Evolutionary conservation across 2,797 vertebrate genomes (phyloP), one percentile per base, ranked within the genome.

Genomic region (Sternarchorhynchus goeldii): DNA sequence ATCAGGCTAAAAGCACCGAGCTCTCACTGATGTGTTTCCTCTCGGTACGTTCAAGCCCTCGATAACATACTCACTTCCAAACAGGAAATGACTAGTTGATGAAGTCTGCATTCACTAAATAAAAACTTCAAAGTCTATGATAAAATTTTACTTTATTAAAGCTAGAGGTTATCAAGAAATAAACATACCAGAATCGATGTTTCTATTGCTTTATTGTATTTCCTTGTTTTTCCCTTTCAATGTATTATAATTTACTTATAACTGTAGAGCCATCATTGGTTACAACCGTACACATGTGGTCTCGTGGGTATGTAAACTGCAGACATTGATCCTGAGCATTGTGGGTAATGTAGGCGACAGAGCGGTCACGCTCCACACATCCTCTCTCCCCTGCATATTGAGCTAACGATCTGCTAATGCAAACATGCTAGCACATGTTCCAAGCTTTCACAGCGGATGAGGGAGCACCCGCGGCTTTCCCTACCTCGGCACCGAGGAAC

Each of bases 401-500:
- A 69, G 25, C 25, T 25, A 25, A 25, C 25, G 25, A 25, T 25
- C 25, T 25, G 25, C 25, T 25, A 25, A 25, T 1, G 25, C 25
- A 25, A 0, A 25, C 25, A 25, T 25, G 25, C 25, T 25, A 25
- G 25, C 25, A 25, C 25, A 25, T 25, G 25, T 25, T 25, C 25
- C 25, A 25, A 25, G 36, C 36, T 45, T 74, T 76, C 68, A 69
- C 53, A 34, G 20, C 68, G 57, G 74, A 74, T 34, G 73, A 75
- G 67, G 66, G 56, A 83, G 66, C 76, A 79, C 64, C 18, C 45
- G 8, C 45, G 10, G 45, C 12, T 50, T 12, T 60, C 83, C 93
- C 92, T 93, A 97, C 97, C 94, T 98, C 94, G 90, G 95, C 90
- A 89, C 94, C 93, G 0, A 83, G 82, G 87, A 97, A 97, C 84